Base-by-base conservation (phyloP, 2,797 vertebrate species). In the Myoxocephalus aenaeus region DNA sequence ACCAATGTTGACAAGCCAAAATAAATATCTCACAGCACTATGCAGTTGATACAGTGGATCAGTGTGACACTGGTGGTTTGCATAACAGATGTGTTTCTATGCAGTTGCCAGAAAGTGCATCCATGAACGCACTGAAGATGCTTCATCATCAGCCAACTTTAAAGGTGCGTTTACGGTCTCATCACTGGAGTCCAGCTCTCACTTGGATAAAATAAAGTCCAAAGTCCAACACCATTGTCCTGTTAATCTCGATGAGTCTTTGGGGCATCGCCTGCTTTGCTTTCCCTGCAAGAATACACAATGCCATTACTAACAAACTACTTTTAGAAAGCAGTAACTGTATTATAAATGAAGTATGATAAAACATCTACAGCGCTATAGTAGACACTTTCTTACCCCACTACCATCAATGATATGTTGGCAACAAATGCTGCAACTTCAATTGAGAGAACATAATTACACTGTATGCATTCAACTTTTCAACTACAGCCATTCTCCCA, bases 221-320 rank as follows among this genome's bases (percentile, higher is more conserved):
- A 12, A 77, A 77, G 27, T 73, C 65, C 61, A 59, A 32, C 25
- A n/a, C 36, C 66, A 73, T 22, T 11, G 59, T 85, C 70, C 59
- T 44, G 40, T 93, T 81, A 96, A 63, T 96, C 95, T 20, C 90
- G 83, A 75, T 95, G 95, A 48, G 89, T 91, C 86, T 96, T 96
- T 15, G 83, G 78, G n/a, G 67, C 46, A 4, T 94, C 94, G 46
- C 86, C 92, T 62, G 82, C 85, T 77, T 91, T 78, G 72, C 82
- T 92, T 56, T 94, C 93, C 95, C 95, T 96, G 66, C 56, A 82
- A 79, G 18, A 69, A 85, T 3, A 48, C 7, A 86, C 0, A 58
- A 64, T 18, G 2, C 25, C 2, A 74, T 46, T n/a, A 53, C 7
- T 17, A 8, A 29, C 4, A 17, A 27, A n/a, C 54, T 1, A 40